These are phyloP conservation scores for Sphinx pinastri DNA, from an alignment of 2,888 invertebrate genomes.

Conservation along the genomic window DNA sequence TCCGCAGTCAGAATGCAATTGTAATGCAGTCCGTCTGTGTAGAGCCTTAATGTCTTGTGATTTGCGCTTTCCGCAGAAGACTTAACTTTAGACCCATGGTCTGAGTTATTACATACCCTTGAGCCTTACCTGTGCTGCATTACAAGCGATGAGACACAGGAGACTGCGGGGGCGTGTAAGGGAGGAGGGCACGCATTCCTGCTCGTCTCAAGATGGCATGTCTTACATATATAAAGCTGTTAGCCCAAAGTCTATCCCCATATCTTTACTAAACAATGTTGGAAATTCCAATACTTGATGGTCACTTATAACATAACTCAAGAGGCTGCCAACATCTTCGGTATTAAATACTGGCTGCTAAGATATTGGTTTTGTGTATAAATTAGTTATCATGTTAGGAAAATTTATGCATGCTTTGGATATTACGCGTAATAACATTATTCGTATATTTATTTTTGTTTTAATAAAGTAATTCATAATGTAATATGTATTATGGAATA, in stretches of 20 bases:
- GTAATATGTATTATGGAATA: no score
- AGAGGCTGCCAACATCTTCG: neutral
- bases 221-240: neutral
- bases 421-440: no score
- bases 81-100: no score
- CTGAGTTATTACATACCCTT: no score
- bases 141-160: neutral
- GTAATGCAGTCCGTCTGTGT: no score
- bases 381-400: neutral
- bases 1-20: no score
- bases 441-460: no score
- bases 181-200: neutral
- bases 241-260: neutral
- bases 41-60: no score
- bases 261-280: conserved; percentile 3
- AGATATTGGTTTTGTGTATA: neutral
- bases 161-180: neutral
- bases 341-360: neutral
- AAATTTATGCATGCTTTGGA: no score
- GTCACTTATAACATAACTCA: neutral
- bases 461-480: no score
- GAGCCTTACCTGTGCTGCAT: no score
- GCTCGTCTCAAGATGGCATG: neutral
- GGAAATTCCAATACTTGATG: conserved; percentile 6
- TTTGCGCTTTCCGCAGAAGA: no score